Evolutionary conservation across 2,797 vertebrate genomes (phyloP).

Genomic region (Macropodus opercularis): DNA sequence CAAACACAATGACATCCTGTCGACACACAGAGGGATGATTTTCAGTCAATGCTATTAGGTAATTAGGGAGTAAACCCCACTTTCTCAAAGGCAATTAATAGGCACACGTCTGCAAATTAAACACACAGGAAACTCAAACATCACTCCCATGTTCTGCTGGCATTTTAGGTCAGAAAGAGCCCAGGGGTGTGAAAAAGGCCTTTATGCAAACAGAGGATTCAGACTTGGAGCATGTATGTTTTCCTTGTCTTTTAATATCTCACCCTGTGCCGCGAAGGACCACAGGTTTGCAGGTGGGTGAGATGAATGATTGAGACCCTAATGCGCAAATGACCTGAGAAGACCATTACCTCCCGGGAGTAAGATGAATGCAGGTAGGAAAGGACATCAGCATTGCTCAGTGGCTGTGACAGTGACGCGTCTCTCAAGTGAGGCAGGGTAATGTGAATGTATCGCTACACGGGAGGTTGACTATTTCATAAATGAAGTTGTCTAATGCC

Average conservation of each 20-base stretch:
- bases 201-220: conserved; percentile 44
- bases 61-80: conserved; percentile 29
- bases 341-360: conserved; percentile 76
- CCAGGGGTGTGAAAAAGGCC: conserved; percentile 11
- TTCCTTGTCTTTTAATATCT: conserved; percentile 42
- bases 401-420: conserved; percentile 72
- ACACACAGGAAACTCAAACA: conserved; percentile 38
- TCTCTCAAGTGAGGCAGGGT: conserved; percentile 75
- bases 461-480: conserved; percentile 79
- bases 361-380: conserved; percentile 79
- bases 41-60: conserved; percentile 52
- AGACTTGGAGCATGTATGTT: conserved; percentile 47
- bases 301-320: conserved; percentile 73
- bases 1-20: conserved; percentile 13
- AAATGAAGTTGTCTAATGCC: conserved; percentile 82
- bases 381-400: conserved; percentile 79
- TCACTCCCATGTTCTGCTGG: conserved; percentile 33
- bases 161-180: conserved; percentile 21
- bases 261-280: conserved; percentile 25
- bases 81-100: conserved; percentile 49
- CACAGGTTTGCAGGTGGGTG: conserved; percentile 61
- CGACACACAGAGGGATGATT: conserved; percentile 38
- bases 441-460: conserved; percentile 81
- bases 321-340: conserved; percentile 78
- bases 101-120: conserved; percentile 40